A percentile compares a stretch with the other conserved stretches of the same genome.
phyloP scores from a whole-genome alignment of 2,888 invertebrate species.

The Parnassius mnemosyne region DNA sequence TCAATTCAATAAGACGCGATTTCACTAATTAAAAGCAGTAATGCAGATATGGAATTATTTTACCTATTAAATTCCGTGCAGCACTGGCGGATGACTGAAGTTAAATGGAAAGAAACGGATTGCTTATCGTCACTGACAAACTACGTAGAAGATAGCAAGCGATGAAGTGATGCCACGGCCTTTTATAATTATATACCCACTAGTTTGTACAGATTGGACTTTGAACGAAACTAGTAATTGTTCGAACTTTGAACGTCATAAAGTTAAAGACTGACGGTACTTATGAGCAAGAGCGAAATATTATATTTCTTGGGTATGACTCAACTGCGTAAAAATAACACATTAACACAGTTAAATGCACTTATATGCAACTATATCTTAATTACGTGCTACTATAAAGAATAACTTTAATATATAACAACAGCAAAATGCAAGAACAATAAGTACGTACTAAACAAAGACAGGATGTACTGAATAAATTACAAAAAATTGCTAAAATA shows the following conservation, averaged over 20 bases:
- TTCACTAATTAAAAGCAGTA: too few species aligned
- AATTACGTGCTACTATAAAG: background rate
- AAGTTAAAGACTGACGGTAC: background rate
- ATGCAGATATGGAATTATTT: constrained; percentile 10
- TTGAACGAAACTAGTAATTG: constrained; percentile 16
- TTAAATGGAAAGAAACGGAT: constrained; percentile 14
- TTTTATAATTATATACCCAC: constrained; percentile 18
- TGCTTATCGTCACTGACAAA: constrained; percentile 2
- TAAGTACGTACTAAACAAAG: too few species aligned
- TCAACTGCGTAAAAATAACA: constrained; percentile 14
- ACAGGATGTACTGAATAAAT: too few species aligned
- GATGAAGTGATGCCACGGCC: constrained; percentile 9
- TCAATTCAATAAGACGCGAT: too few species aligned
- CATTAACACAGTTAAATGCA: background rate
- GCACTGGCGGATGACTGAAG: constrained; percentile 15
- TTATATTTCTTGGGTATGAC: constrained; percentile 5
- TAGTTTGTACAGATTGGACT: constrained; percentile 20
- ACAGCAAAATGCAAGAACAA: background rate
- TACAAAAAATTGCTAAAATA: too few species aligned
- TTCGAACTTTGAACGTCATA: background rate
- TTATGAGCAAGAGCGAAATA: too few species aligned
- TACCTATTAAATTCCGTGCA: constrained; percentile 6
- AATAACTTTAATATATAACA: background rate
- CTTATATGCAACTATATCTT: background rate
- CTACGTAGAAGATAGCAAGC: constrained; percentile 16